Evolutionary conservation across 2,888 invertebrate genomes (phyloP).

Genomic region (Rhagophthalmus giganteus): DNA sequence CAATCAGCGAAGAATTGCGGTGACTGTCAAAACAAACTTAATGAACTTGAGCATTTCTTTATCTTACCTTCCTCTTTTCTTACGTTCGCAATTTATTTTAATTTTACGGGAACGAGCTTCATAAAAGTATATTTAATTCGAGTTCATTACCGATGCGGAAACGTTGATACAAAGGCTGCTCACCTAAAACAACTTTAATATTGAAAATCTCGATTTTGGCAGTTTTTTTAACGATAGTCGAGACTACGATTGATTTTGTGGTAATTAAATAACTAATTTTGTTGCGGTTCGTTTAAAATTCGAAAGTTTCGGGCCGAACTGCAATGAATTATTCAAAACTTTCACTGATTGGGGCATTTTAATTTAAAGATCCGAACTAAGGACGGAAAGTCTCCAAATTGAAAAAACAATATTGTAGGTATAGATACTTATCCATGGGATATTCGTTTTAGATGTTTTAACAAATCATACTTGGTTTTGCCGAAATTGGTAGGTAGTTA

Average conservation of each 20-base stretch:
- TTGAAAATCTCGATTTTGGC: too few species aligned
- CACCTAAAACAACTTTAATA: neutral
- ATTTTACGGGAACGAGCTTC: constrained; percentile 23
- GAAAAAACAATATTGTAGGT: too few species aligned
- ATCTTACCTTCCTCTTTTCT: constrained; percentile 35
- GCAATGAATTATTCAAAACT: constrained; percentile 2
- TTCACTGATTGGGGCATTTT: neutral
- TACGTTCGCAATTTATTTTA: constrained; percentile 28
- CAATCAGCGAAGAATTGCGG: constrained; percentile 47
- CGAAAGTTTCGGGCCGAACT: neutral
- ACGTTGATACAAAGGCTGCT: neutral
- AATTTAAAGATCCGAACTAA: neutral
- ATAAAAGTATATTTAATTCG: constrained; percentile 27
- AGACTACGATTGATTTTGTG: too few species aligned
- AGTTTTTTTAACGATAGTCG: too few species aligned
- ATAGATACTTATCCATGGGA: too few species aligned
- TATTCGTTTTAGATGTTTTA: too few species aligned
- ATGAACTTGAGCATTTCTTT: constrained; percentile 39
- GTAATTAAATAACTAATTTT: too few species aligned
- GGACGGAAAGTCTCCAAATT: neutral
- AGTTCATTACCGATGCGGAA: constrained; percentile 26
- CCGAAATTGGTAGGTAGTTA: too few species aligned
- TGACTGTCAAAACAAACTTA: constrained; percentile 42
- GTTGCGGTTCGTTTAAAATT: constrained; percentile 3
- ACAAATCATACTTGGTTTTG: too few species aligned